Evolutionary conservation across 35 echinoderm and acorn worm genomes (phyloP).

Genomic region (Nesometra sesokonis): DNA sequence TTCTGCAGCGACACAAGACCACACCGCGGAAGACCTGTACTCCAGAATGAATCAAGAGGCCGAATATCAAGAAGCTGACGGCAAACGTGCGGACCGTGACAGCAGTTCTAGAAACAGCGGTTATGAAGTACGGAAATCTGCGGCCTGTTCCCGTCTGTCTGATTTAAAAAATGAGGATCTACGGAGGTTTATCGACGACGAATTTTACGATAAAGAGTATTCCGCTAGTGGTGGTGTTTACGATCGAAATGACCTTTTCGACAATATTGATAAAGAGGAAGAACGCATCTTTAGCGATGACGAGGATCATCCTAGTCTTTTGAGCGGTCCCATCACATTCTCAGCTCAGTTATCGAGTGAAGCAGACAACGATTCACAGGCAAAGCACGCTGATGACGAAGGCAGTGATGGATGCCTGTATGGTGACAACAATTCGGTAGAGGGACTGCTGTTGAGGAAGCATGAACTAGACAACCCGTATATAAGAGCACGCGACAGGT

Average conservation of each 20-base stretch:
- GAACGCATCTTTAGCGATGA: not conserved
- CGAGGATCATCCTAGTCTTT: not conserved
- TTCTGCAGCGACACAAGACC: too few species aligned
- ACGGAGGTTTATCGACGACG: too few species aligned
- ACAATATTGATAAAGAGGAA: not conserved
- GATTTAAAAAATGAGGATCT: not conserved
- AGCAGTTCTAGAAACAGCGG: not conserved
- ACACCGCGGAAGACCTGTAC: not conserved
- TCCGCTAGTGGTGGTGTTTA: not conserved
- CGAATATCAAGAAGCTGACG: too few species aligned
- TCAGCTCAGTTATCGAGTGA: not conserved
- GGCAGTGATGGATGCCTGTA: not conserved
- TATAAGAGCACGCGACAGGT: slow-evolving; percentile 69
- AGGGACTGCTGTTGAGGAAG: slow-evolving; percentile 68
- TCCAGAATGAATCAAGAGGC: too few species aligned
- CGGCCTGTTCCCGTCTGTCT: not conserved
- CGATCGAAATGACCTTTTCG: not conserved
- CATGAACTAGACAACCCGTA: slow-evolving; percentile 68
- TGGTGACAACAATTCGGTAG: not conserved
- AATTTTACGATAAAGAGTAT: too few species aligned
- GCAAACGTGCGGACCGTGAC: not conserved
- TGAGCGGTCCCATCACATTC: not conserved
- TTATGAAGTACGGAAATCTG: not conserved
- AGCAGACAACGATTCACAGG: too few species aligned
- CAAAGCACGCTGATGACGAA: too few species aligned